These are phyloP conservation scores for Clusia tigrina DNA, from an alignment of 2,888 invertebrate species.

Conservation along the genomic window DNA sequence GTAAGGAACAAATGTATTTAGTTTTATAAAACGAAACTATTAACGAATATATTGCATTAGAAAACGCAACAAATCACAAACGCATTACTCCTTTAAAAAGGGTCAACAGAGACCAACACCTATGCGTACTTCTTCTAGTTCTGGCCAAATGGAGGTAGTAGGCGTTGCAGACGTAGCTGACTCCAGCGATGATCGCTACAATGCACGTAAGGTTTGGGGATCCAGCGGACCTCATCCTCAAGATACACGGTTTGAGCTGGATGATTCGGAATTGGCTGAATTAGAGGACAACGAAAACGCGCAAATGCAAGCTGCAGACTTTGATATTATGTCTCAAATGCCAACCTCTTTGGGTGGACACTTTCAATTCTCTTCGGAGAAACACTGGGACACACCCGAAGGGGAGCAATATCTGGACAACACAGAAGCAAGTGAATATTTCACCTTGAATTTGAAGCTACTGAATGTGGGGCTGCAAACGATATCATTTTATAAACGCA, in stretches of 20 bases:
- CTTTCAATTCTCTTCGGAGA: slow-evolving; percentile 65
- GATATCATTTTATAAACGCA: slow-evolving; percentile 65
- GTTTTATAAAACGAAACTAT: no score
- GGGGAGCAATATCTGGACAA: slow-evolving; percentile 51
- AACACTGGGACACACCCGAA: slow-evolving; percentile 61
- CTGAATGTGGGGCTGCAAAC: slow-evolving; percentile 63
- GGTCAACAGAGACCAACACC: slow-evolving; percentile 27
- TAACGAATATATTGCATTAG: slow-evolving; percentile 41
- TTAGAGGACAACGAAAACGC: slow-evolving; percentile 50
- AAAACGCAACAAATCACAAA: slow-evolving; percentile 47
- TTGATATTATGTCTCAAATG: slow-evolving; percentile 59
- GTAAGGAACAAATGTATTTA: slow-evolving; percentile 46
- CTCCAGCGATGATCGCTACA: slow-evolving; percentile 59
- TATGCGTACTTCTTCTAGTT: slow-evolving; percentile 49
- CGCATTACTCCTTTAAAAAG: slow-evolving; percentile 31
- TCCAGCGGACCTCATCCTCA: slow-evolving; percentile 42
- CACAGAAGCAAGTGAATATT: slow-evolving; percentile 59
- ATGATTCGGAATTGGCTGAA: slow-evolving; percentile 39
- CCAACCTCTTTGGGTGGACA: slow-evolving; percentile 60
- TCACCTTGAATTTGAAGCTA: slow-evolving; percentile 62
- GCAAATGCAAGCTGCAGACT: slow-evolving; percentile 61
- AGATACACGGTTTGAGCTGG: slow-evolving; percentile 40
- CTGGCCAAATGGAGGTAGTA: slow-evolving; percentile 45
- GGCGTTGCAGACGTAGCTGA: slow-evolving; percentile 61
- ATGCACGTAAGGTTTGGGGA: slow-evolving; percentile 44